Percentiles rank a stretch among this genome's conserved stretches.
Evolutionary conservation across 2,797 vertebrate species (phyloP).

Genomic region (Paramormyrops hopkinsi): DNA sequence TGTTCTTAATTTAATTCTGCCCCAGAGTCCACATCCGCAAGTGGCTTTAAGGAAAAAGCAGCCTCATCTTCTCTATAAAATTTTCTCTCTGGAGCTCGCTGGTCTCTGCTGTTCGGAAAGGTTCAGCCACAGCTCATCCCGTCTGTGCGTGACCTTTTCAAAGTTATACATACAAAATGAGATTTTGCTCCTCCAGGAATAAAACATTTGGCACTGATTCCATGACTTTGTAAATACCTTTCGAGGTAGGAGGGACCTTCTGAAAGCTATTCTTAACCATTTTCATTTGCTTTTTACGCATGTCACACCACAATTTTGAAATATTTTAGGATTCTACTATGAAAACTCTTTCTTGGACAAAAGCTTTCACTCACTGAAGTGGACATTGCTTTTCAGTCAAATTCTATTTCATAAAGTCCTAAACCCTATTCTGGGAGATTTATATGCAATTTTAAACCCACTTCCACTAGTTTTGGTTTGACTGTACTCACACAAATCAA

Average conservation of each 20-base stretch:
- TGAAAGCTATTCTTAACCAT: slow-evolving; percentile 41
- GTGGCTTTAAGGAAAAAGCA: slow-evolving; percentile 5
- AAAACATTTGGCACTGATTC: slow-evolving; percentile 48
- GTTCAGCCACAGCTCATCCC: slow-evolving; percentile 49
- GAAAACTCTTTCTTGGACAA: neutral
- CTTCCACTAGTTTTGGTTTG: neutral
- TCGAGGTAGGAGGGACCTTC: slow-evolving; percentile 40
- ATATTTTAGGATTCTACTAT: neutral
- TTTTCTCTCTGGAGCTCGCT: slow-evolving; percentile 36
- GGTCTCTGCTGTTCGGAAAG: slow-evolving; percentile 43
- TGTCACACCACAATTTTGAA: neutral
- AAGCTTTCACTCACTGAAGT: neutral
- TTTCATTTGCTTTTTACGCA: neutral
- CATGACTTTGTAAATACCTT: slow-evolving; percentile 48
- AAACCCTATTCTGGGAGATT: neutral
- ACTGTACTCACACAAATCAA: neutral
- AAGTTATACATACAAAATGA: slow-evolving; percentile 64
- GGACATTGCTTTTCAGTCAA: neutral
- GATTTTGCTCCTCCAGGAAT: slow-evolving; percentile 54
- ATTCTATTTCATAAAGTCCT: neutral
- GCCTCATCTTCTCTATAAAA: neutral
- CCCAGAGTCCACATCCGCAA: slow-evolving; percentile 26
- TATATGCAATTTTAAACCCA: neutral
- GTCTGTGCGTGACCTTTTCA: slow-evolving; percentile 62
- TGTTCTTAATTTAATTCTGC: slow-evolving; percentile 25